phyloP scores from a whole-genome alignment of 2,888 invertebrate species.

The Chloroclysta siterata region DNA sequence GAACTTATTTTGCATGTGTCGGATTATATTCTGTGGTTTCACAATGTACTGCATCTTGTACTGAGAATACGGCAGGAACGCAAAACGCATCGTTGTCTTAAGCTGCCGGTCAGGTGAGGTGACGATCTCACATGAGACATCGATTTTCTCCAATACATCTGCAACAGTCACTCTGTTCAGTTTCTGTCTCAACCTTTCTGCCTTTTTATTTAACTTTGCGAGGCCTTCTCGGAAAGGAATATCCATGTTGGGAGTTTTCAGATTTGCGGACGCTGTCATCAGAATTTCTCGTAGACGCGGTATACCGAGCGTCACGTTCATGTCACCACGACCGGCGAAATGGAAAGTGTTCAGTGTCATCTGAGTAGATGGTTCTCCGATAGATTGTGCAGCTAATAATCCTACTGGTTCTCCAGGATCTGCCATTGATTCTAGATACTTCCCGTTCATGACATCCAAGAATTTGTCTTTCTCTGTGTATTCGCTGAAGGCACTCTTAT shows the following conservation, averaged over 20 bases:
- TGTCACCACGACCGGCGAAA: constrained; percentile 99
- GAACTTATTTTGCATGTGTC: constrained; percentile 90
- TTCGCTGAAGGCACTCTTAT: constrained; percentile 56
- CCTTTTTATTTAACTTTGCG: constrained; percentile 78
- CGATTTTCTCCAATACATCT: constrained; percentile 90
- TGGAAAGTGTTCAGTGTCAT: constrained; percentile 99
- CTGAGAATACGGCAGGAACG: constrained; percentile 89
- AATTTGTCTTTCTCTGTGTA: constrained; percentile 82
- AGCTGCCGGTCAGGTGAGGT: constrained; percentile 83
- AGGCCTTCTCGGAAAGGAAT: constrained; percentile 89
- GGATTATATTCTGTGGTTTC: constrained; percentile 88
- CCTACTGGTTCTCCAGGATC: constrained; percentile 98
- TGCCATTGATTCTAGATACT: constrained; percentile 90
- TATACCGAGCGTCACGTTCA: constrained; percentile 99
- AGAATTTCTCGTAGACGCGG: constrained; percentile 98
- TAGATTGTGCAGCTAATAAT: constrained; percentile 97
- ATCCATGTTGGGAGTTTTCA: constrained; percentile 98
- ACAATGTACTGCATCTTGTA: constrained; percentile 91
- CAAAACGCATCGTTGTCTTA: constrained; percentile 88
- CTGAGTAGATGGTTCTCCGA: constrained; percentile 99
- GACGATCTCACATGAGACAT: constrained; percentile 85
- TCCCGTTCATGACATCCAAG: constrained; percentile 89
- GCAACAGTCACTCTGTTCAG: constrained; percentile 92
- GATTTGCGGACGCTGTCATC: constrained; percentile 96
- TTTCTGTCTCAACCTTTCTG: constrained; percentile 88